Conservation (phyloP, 2,888 invertebrate genomes). For the Acleris laterana region DNA sequence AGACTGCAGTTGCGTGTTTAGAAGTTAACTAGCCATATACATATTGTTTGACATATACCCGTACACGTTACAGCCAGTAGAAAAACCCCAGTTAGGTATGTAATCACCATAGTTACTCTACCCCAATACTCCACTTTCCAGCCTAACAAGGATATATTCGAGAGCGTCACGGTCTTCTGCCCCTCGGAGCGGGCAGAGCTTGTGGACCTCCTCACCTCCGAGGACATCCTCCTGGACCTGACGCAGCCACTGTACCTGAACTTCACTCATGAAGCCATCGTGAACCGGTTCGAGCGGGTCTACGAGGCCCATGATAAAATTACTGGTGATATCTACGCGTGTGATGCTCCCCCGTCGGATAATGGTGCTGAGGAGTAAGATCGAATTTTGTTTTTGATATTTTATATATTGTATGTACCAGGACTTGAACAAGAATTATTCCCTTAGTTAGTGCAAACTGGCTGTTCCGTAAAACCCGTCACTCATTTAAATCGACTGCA, state of each 20-base stretch:
- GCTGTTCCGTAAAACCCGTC: too few species aligned
- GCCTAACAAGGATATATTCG: slow-evolving; percentile 92
- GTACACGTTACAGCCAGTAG: too few species aligned
- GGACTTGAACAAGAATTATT: too few species aligned
- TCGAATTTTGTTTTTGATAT: background rate
- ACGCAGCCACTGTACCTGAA: slow-evolving; percentile 92
- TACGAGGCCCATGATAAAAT: slow-evolving; percentile 91
- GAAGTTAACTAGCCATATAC: too few species aligned
- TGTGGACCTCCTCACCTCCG: slow-evolving; percentile 88
- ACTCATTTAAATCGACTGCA: too few species aligned
- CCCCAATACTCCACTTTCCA: slow-evolving; percentile 64
- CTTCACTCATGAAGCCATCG: slow-evolving; percentile 92
- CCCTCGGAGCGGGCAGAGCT: slow-evolving; percentile 90
- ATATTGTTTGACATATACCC: too few species aligned
- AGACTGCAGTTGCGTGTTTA: too few species aligned
- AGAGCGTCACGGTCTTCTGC: slow-evolving; percentile 94
- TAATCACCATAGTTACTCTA: too few species aligned
- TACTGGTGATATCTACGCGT: slow-evolving; percentile 91
- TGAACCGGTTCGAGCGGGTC: slow-evolving; percentile 87
- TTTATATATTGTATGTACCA: too few species aligned
- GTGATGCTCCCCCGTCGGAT: slow-evolving; percentile 86
- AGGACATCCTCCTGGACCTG: slow-evolving; percentile 92
- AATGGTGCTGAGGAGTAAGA: slow-evolving; percentile 85
- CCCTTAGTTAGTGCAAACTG: too few species aligned
- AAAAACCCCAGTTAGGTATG: too few species aligned